Evolutionary conservation across 2,113 vertebrate species (phyloP), one percentile per base, ranked within the genome.

Genomic region (Nerophis lumbriciformis): DNA sequence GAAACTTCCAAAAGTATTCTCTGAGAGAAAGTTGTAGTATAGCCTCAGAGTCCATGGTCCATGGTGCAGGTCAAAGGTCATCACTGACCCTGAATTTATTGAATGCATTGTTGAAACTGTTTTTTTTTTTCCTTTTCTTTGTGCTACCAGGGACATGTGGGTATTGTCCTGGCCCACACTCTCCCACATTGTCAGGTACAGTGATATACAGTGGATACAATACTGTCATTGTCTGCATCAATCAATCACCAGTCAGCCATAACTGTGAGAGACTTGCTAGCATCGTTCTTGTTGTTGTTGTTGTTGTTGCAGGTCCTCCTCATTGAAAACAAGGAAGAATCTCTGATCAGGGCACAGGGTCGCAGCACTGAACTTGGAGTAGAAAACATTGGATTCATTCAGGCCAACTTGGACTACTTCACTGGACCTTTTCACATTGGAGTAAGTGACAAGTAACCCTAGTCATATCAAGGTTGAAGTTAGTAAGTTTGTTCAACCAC

Each of bases 301-400:
- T 69, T 8, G 59, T 42, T 19, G 5, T 65, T 81, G 21, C 77
- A 99, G 97, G 90, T 99, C 71, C 76, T 91, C 53, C 91, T 99
- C 51, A 92, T 99, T 73, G 97, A 99, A 88, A 99, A 98, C 86
- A 99, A 99, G 83, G 97, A 98, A 60, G 88, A 97, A 69, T 99
- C 97, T 28, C 83, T 99, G 80, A 73, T 94, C 9, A 89, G 94
- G 78, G 96, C 94, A 21, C 92, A 93, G 84, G 88, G 90, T 59
- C 92, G 97, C 80, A 89, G 94, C 37, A 76, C 89, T 35, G 90
- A 92, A 73, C 86, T 99, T 5, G 89, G 91, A 36, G 89, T 99
- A 77, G 88, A 69, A 65, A 99, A 99, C 77, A 88, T 98, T 38
- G 91, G 90, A 86, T 98, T 99, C 78, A 89, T 98, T 87, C 97